phyloP scores from a whole-genome alignment of 2,797 vertebrate species.

The Coluber constrictor region DNA sequence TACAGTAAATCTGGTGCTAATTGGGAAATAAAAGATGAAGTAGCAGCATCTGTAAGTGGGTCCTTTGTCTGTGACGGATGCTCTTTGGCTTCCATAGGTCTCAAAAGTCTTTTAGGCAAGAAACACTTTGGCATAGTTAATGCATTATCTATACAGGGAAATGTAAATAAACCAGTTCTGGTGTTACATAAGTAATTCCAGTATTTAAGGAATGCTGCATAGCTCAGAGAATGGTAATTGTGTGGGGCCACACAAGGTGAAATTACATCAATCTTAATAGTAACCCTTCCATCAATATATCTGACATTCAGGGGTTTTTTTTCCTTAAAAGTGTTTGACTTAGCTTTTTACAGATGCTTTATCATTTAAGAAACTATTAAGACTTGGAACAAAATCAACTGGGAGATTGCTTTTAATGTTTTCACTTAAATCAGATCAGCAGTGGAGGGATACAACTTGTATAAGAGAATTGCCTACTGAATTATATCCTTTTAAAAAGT shows the following conservation, averaged over 20 bases:
- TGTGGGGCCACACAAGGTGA: not conserved
- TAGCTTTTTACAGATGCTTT: not conserved
- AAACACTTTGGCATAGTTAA: not conserved
- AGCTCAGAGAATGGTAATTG: not conserved
- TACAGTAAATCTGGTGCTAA: not conserved
- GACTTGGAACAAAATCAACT: not conserved
- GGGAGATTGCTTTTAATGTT: not conserved
- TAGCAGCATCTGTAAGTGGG: not conserved
- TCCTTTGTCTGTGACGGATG: not conserved
- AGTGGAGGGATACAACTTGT: not conserved
- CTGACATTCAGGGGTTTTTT: not conserved
- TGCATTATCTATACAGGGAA: not conserved
- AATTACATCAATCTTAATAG: not conserved
- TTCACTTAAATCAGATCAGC: not conserved
- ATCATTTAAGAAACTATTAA: not conserved
- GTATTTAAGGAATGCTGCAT: not conserved
- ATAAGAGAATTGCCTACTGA: not conserved
- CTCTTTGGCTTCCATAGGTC: not conserved
- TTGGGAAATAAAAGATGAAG: not conserved
- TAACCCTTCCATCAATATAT: not conserved
- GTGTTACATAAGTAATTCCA: not conserved
- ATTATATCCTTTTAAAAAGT: not conserved
- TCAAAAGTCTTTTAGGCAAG: not conserved
- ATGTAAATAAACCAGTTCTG: not conserved
- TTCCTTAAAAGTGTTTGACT: not conserved